Evolutionary conservation across 2,888 invertebrate genomes (phyloP).

Genomic region (Chrysomela aeneicollis): DNA sequence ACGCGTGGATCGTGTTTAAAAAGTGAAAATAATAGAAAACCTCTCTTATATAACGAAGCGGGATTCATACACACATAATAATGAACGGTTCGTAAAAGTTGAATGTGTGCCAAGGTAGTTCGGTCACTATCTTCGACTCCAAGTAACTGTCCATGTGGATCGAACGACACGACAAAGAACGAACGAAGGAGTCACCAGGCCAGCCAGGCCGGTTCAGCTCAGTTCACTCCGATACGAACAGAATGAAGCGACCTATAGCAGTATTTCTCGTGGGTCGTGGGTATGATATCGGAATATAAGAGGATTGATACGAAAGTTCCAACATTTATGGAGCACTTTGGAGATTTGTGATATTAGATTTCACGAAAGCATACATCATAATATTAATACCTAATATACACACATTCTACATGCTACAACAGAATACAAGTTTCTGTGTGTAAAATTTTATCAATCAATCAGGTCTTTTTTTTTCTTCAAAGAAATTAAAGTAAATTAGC

Average conservation of each 20-base stretch:
- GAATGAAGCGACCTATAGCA: background rate
- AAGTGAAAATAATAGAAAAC: slow-evolving; percentile 63
- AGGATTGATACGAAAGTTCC: too few species aligned
- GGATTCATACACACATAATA: slow-evolving; percentile 54
- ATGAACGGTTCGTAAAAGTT: slow-evolving; percentile 54
- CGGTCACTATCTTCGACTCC: slow-evolving; percentile 42
- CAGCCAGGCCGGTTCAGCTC: background rate
- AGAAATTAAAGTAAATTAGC: too few species aligned
- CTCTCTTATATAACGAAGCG: slow-evolving; percentile 59
- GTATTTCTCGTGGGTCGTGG: background rate
- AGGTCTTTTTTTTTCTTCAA: too few species aligned
- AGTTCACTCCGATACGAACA: background rate
- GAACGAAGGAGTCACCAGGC: slow-evolving; percentile 6
- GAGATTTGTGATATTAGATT: too few species aligned
- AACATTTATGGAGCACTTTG: too few species aligned
- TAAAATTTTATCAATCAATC: too few species aligned
- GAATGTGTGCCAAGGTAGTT: slow-evolving; percentile 61
- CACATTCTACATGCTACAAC: too few species aligned
- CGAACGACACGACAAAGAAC: slow-evolving; percentile 14
- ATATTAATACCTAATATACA: too few species aligned
- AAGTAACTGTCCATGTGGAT: slow-evolving; percentile 35
- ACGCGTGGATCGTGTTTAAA: slow-evolving; percentile 56
- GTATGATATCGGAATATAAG: too few species aligned
- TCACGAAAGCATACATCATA: too few species aligned
- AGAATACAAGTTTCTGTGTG: too few species aligned